These are phyloP conservation scores for Trichogramma evanescens DNA, from an alignment of 2,888 invertebrate genomes.

Conservation along the genomic window DNA sequence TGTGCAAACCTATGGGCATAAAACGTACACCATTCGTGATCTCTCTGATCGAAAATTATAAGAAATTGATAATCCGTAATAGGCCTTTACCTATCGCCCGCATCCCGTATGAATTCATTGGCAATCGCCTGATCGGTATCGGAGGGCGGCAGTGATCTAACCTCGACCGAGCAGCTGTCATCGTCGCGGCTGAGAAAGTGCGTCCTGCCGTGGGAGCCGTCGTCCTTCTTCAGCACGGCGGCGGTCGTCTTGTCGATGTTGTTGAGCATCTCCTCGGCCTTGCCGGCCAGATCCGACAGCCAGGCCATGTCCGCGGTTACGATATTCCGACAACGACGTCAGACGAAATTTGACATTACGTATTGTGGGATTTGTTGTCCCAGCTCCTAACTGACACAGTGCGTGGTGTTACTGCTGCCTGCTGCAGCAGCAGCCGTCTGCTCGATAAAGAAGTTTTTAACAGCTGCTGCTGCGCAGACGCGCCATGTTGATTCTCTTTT, in stretches of 20 bases:
- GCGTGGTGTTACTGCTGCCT: no score
- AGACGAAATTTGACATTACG: no score
- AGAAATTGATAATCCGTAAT: not conserved
- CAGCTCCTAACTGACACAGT: no score
- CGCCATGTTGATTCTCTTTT: no score
- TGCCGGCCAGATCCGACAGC: slow-evolving; percentile 64
- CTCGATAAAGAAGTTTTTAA: no score
- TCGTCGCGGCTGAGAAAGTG: slow-evolving; percentile 27
- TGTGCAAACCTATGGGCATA: not conserved
- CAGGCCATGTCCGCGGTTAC: slow-evolving; percentile 55
- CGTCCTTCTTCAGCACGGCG: slow-evolving; percentile 50
- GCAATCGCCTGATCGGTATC: slow-evolving; percentile 13
- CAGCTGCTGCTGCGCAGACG: no score
- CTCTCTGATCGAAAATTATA: not conserved
- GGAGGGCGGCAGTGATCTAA: slow-evolving; percentile 33
- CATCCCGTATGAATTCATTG: slow-evolving; percentile 18
- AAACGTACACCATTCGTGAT: not conserved
- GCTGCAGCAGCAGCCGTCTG: no score
- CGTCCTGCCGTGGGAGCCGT: not conserved
- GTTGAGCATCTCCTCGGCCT: slow-evolving; percentile 66
- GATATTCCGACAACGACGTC: no score
- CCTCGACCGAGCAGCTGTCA: slow-evolving; percentile 33
- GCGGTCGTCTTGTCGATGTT: slow-evolving; percentile 70
- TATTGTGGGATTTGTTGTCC: no score
- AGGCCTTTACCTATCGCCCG: not conserved